Evolutionary conservation across 2,888 invertebrate genomes (phyloP).

Genomic region (Exephanes ischioxanthus): DNA sequence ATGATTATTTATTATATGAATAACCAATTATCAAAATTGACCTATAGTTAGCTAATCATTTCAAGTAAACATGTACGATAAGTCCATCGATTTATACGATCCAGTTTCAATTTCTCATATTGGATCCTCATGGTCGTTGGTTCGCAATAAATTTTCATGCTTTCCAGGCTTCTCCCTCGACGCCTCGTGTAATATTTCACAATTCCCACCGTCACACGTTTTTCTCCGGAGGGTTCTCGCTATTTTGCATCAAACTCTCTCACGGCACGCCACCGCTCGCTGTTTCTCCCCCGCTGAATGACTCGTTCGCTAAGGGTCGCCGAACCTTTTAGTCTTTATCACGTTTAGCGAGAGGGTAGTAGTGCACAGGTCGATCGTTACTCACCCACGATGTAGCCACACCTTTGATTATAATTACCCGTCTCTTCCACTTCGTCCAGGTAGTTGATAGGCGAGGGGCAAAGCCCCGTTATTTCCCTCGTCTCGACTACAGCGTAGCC

Average conservation of each 20-base stretch:
- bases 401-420: conserved; percentile 73
- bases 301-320: conserved; percentile 57
- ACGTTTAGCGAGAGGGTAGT: conserved; percentile 49
- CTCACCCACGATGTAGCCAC: conserved; percentile 71
- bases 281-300: conserved; percentile 6
- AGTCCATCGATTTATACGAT: neutral
- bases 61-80: neutral
- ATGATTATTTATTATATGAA: too few species aligned
- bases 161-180: neutral
- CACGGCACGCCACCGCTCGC: conserved; percentile 26
- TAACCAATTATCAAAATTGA: too few species aligned
- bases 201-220: neutral
- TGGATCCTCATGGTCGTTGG: neutral
- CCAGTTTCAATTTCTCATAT: neutral
- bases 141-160: conserved; percentile 2
- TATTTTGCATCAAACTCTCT: conserved; percentile 36
- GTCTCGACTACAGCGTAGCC: conserved; percentile 33
- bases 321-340: conserved; percentile 77
- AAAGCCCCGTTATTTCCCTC: conserved; percentile 46
- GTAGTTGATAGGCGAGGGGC: conserved; percentile 28
- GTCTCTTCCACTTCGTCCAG: conserved; percentile 59
- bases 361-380: conserved; percentile 70
- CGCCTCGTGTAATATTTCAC: neutral
- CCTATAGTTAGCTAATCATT: too few species aligned
- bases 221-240: conserved; percentile 4